These are phyloP conservation scores for Sinotaia quadrata DNA, from an alignment of 2,888 invertebrate genomes.

Conservation along the genomic window DNA sequence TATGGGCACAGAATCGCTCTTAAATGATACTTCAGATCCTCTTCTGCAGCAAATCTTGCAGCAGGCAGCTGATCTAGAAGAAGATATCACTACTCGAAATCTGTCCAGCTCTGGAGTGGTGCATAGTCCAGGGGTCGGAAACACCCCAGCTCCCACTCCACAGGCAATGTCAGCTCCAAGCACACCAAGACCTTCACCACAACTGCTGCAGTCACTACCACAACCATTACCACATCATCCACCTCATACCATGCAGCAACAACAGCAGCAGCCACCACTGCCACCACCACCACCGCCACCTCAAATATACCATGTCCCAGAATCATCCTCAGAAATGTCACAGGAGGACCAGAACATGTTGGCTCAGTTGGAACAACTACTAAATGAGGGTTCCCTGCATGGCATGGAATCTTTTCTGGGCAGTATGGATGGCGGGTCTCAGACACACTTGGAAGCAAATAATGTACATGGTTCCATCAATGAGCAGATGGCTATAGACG, in stretches of 20 bases:
- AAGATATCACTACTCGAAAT: slow-evolving; percentile 49
- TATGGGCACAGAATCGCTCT: slow-evolving; percentile 46
- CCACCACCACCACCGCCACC: slow-evolving; percentile 10
- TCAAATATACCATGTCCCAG: slow-evolving; percentile 12
- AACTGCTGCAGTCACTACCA: slow-evolving; percentile 28
- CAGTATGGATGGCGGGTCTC: slow-evolving; percentile 8
- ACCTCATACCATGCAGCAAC: slow-evolving; percentile 7
- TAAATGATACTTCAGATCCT: slow-evolving; percentile 56
- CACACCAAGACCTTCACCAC: slow-evolving; percentile 16
- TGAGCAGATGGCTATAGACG: slow-evolving; percentile 88
- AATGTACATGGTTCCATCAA: slow-evolving; percentile 58
- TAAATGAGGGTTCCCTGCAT: slow-evolving; percentile 41
- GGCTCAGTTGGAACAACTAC: slow-evolving; percentile 59
- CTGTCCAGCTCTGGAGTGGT: slow-evolving; percentile 5
- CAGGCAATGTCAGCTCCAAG: neutral
- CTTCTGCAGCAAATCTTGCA: slow-evolving; percentile 88
- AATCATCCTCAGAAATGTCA: slow-evolving; percentile 17
- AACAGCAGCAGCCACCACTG: slow-evolving; percentile 31
- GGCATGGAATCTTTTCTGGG: slow-evolving; percentile 19
- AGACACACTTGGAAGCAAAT: neutral
- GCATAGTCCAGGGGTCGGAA: neutral
- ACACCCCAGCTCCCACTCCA: slow-evolving; percentile 1
- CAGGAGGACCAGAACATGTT: slow-evolving; percentile 52
- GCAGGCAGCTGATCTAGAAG: slow-evolving; percentile 83
- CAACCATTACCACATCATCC: slow-evolving; percentile 13